These are phyloP conservation scores for Drosophila leonis DNA, from an alignment of 2,888 invertebrate genomes.

Conservation along the genomic window DNA sequence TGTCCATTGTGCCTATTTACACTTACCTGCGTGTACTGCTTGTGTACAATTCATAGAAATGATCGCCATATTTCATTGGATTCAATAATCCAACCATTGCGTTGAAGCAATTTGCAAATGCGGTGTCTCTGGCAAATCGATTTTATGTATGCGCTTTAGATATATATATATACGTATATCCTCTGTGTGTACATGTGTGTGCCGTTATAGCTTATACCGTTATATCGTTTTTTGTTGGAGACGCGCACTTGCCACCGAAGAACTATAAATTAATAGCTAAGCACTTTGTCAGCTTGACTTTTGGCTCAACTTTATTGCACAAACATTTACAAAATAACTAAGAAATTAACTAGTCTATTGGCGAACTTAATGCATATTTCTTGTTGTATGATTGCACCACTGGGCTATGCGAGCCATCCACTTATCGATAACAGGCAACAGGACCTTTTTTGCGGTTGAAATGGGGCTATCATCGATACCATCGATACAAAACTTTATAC, in stretches of 20 bases:
- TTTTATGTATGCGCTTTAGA: slow-evolving; percentile 55
- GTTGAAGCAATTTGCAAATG: slow-evolving; percentile 40
- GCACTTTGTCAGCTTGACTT: slow-evolving; percentile 32
- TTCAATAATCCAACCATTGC: slow-evolving; percentile 84
- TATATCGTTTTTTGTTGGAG: slow-evolving; percentile 19
- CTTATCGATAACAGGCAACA: slow-evolving; percentile 47
- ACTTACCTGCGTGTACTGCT: slow-evolving; percentile 83
- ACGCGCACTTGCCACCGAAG: slow-evolving; percentile 21
- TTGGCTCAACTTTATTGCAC: slow-evolving; percentile 76
- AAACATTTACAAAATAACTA: slow-evolving; percentile 72
- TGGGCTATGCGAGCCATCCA: slow-evolving; percentile 32
- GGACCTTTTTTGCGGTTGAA: slow-evolving; percentile 31
- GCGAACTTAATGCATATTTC: slow-evolving; percentile 67
- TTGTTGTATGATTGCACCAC: slow-evolving; percentile 60
- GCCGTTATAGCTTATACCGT: slow-evolving; percentile 57
- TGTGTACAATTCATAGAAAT: slow-evolving; percentile 85
- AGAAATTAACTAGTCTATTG: slow-evolving; percentile 72
- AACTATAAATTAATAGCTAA: slow-evolving; percentile 33
- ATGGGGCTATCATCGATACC: slow-evolving; percentile 3
- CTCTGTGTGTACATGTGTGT: slow-evolving; percentile 38
- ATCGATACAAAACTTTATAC: slow-evolving; percentile 11
- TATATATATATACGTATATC: slow-evolving; percentile 33
- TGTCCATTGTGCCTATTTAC: slow-evolving; percentile 38
- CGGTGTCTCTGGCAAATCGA: slow-evolving; percentile 56
- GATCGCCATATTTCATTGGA: slow-evolving; percentile 85